phyloP scores from a whole-genome alignment of 2,113 vertebrate genomes.

The Perccottus glenii region DNA sequence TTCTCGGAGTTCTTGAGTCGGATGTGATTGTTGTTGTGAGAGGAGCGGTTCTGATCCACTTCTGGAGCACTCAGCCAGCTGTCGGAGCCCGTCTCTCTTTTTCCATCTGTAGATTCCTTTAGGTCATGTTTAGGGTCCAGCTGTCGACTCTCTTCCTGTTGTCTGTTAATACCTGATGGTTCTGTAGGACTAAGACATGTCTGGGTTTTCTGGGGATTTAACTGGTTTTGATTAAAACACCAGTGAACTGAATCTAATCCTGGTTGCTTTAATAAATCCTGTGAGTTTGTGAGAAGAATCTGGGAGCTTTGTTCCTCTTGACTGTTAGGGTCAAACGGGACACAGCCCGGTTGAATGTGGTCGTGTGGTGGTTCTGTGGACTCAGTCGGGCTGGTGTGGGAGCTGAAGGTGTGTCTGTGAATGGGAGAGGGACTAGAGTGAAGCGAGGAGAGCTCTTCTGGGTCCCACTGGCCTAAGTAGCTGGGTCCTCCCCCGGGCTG shows the following conservation, averaged over 20 bases:
- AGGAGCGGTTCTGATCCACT: conserved; percentile 25
- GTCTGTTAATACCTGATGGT: conserved; percentile 5
- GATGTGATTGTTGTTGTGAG: conserved; percentile 71
- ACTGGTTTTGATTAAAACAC: conserved; percentile 6
- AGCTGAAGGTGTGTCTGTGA: conserved; percentile 61
- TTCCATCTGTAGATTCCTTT: conserved; percentile 21
- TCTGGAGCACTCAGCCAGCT: conserved; percentile 60
- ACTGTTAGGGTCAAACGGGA: conserved; percentile 6
- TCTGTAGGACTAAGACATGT: conserved; percentile 9
- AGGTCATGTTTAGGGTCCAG: neutral
- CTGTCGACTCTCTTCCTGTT: neutral
- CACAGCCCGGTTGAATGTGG: too few species aligned
- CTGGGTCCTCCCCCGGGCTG: conserved; percentile 78
- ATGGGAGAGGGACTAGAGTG: conserved; percentile 80
- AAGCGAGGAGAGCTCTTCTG: conserved; percentile 76
- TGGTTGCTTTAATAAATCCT: conserved; percentile 19
- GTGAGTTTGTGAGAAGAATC: conserved; percentile 18
- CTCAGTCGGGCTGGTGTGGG: conserved; percentile 32
- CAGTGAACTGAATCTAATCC: conserved; percentile 4
- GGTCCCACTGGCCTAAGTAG: conserved; percentile 64
- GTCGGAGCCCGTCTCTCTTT: conserved; percentile 40
- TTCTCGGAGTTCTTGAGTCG: conserved; percentile 44
- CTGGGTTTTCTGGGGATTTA: conserved; percentile 8
- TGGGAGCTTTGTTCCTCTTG: conserved; percentile 17
- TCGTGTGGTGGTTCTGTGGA: conserved; percentile 15